Percentiles rank a stretch among this genome's conserved stretches.
Conservation (phyloP, 2,113 vertebrate genomes). For the Manacus vitellinus region DNA sequence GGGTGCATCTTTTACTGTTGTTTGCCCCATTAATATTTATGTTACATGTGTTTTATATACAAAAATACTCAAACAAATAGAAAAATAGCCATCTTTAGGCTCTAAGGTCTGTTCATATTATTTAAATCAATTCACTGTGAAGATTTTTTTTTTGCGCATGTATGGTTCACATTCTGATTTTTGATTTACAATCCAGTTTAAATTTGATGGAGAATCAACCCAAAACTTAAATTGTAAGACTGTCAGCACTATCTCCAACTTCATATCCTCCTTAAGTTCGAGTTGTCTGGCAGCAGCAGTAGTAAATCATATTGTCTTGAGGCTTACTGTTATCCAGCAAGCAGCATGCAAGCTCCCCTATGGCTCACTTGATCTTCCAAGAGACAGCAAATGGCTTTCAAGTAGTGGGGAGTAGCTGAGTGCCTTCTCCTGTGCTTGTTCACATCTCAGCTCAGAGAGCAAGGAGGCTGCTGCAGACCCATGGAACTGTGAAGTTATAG, state of each 20-base stretch:
- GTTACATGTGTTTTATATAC: background rate
- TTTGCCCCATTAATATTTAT: background rate
- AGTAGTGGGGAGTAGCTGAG: background rate
- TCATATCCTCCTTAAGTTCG: background rate
- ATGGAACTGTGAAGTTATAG: background rate
- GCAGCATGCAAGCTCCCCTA: background rate
- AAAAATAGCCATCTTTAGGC: background rate
- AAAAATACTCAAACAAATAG: background rate
- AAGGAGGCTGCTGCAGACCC: background rate
- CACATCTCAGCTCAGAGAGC: background rate
- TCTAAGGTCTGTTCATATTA: background rate
- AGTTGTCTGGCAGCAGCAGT: background rate
- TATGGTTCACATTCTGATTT: background rate
- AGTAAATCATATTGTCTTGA: background rate
- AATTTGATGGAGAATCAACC: background rate
- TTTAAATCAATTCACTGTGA: background rate
- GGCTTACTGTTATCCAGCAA: background rate
- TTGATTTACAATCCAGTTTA: background rate
- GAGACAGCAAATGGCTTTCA: background rate
- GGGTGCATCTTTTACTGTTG: background rate
- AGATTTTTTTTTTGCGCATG: background rate
- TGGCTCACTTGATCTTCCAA: background rate
- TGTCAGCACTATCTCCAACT: background rate
- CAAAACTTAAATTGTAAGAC: background rate
- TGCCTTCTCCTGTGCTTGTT: background rate